Base-by-base conservation (phyloP, 2,888 invertebrate genomes). In the Idaea straminata region DNA sequence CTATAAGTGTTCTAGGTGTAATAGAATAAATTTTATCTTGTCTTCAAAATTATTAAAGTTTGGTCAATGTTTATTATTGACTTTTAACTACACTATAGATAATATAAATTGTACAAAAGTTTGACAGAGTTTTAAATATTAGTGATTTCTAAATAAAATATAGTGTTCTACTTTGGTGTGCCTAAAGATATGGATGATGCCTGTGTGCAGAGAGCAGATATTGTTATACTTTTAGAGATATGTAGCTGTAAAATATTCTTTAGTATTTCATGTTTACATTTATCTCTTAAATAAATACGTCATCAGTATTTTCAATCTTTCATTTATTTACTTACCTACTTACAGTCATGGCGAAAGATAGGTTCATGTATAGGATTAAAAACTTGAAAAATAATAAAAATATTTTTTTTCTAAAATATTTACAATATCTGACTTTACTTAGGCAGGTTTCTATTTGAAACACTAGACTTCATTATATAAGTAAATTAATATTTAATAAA, bases 401-500 rank as follows among this genome's bases (percentile, higher is more conserved):
- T 13, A 47, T 13, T 13, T 13, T 7, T 7, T 47, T 47, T 13
- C 47, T 47, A 7, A 25, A 25, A 47, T 47, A 47, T 13, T 7
- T 47, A 47, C 47, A 47, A 7, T 13, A 47, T 47, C 47, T 47
- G 47, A 47, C 47, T 25, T 25, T 25, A 25, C 25, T 47, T 47
- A 47, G 5, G 5, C 47, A 47, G 47, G 47, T 47, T 47, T 47
- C 47, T 47, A 47, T 47, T 47, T 47, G 10, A 47, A 6, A 47
- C 47, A 10, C 10, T 10, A 5, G 47, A 47, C 47, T 47, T 13
- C 5, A 47, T 47, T 47, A 47, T 47, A 13, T 7, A 47, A 47
- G 47, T 47, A 10, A 47, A 47, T 47, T 47, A 47, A 36, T 36
- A 63, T 72, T 70, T 68, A 68, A 70, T 70, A 35, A 69, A 71